These are phyloP conservation scores for Drosophila prosaltans DNA, from an alignment of 1,140 invertebrate genomes.

Conservation along the genomic window DNA sequence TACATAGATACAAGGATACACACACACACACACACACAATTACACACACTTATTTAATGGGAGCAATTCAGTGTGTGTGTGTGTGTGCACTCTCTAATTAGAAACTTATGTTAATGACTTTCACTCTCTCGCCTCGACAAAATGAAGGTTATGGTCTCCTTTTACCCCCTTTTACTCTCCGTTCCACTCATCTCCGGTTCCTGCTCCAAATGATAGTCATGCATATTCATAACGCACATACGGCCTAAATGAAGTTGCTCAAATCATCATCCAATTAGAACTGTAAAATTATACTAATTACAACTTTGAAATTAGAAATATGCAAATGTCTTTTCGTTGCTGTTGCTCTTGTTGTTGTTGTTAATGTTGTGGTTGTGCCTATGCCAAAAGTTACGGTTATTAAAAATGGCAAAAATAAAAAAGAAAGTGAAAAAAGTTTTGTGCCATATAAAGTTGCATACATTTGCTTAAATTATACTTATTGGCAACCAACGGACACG, in stretches of 20 bases:
- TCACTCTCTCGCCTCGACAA: conserved; percentile 45
- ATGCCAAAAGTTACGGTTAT: conserved; percentile 64
- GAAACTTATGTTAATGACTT: conserved; percentile 67
- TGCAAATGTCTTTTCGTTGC: conserved; percentile 55
- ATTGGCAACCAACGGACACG: conserved; percentile 58
- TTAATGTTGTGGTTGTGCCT: conserved; percentile 21
- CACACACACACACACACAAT: not conserved
- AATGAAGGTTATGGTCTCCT: conserved; percentile 66
- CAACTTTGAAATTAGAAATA: conserved; percentile 82
- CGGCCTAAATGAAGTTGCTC: conserved; percentile 66
- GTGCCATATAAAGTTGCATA: conserved; percentile 52
- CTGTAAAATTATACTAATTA: conserved; percentile 82
- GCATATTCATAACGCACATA: conserved; percentile 64
- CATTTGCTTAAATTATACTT: conserved; percentile 73
- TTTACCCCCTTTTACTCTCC: not conserved
- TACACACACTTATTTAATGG: not conserved
- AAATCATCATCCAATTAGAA: conserved; percentile 80
- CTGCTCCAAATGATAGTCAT: conserved; percentile 35
- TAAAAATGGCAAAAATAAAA: conserved; percentile 63
- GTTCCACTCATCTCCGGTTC: not conserved
- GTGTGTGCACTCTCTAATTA: conserved; percentile 45
- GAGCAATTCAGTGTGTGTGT: not conserved
- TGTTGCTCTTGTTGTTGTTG: conserved; percentile 6
- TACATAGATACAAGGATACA: not conserved
- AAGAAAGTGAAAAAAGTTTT: conserved; percentile 18